Evolutionary conservation across 2,113 vertebrate species (phyloP).

Genomic region (Alethe diademata): DNA sequence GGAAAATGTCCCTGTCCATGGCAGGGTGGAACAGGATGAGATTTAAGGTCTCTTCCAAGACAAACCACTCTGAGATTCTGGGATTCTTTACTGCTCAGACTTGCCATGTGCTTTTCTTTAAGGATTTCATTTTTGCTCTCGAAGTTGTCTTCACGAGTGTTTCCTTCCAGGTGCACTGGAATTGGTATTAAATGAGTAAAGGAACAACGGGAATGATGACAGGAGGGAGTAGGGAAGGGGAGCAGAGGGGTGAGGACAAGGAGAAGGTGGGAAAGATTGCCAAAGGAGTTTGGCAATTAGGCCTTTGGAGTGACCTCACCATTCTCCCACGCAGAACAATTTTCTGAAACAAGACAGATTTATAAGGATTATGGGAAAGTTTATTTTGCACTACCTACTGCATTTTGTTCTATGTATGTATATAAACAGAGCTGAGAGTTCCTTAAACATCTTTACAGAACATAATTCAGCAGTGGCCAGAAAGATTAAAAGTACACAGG

Average conservation of each 20-base stretch:
- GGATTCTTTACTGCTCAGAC: not conserved
- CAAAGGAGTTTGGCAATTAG: constrained; percentile 10
- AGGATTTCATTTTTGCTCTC: not conserved
- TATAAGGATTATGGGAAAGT: constrained; percentile 46
- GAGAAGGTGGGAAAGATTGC: constrained; percentile 22
- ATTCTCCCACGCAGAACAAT: constrained; percentile 36
- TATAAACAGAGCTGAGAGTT: constrained; percentile 9
- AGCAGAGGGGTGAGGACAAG: constrained; percentile 22
- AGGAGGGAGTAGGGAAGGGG: not conserved
- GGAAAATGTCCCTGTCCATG: not conserved
- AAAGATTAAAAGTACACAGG: not conserved
- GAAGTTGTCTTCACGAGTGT: rapidly evolving
- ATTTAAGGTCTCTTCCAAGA: not conserved
- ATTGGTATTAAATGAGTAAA: not conserved
- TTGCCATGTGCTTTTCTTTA: not conserved
- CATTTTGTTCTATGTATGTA: not conserved
- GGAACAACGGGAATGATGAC: not conserved
- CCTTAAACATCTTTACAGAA: not conserved
- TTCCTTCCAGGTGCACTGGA: not conserved
- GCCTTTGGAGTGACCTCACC: constrained; percentile 24
- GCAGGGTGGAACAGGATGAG: not conserved
- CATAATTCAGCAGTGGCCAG: not conserved
- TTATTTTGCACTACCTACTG: constrained; percentile 45
- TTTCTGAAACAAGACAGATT: constrained; percentile 48
- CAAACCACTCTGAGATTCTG: not conserved